Evolutionary conservation across 2,888 invertebrate species (phyloP), one percentile per base, ranked within the genome.

Genomic region (Eupithecia inturbata): DNA sequence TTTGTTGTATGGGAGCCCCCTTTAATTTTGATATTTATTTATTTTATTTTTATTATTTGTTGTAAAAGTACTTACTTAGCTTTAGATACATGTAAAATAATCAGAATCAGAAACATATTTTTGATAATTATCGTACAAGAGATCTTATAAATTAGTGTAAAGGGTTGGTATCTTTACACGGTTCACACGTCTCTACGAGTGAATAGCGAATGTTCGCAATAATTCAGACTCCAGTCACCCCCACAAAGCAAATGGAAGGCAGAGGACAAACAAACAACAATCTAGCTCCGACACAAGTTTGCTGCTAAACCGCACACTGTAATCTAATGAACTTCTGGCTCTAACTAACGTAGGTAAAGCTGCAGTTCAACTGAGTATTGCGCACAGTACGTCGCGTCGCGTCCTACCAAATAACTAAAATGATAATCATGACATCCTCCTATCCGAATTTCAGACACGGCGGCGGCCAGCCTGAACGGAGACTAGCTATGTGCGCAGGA

Each of bases 231-330:
- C 49, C 62, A 60, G 68, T 62, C 62, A 53, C n/a, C 36, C 41
- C 62, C 28, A 26, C 70, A 68, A 71, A 68, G 63, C 57, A 64
- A 68, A 74, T 71, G 49, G 67, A 41, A 63, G 62, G 60, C 67
- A 67, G 60, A 49, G 28, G 62, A 68, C 57, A 71, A 70, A 63
- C 41, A 68, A 71, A 71, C 71, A 74, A 66, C 66, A 66, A 66
- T 66, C 39, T 39, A 36, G 39, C 66, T 66, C 66, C 67, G 60
- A 60, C 71, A 68, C 68, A 62, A 73, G 70, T 70, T 73, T 68
- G 41, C 63, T 70, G 70, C 67, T 70, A 57, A 70, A 69, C 70
- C 67, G 70, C 72, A 68, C 63, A 41, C 70, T 70, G 70, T 75
- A 70, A 75, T 71, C 68, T 71, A 74, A 71, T 71, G 57, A 68